Conservation (phyloP, 2,113 vertebrate genomes). For the Aegotheles bennettii region DNA sequence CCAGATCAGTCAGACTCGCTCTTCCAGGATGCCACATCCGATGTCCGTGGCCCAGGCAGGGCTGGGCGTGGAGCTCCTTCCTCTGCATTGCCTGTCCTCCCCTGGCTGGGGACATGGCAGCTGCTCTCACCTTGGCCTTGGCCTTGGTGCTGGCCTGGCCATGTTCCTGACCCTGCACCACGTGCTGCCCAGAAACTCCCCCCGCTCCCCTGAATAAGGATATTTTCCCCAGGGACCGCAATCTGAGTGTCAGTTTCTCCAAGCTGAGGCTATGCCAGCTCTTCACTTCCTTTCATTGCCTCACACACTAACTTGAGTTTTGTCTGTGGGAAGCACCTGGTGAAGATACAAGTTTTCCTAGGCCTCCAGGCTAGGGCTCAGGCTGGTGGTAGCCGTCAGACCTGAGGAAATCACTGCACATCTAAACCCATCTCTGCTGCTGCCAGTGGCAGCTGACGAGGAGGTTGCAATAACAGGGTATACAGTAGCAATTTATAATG, state of each 20-base stretch:
- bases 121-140: not conserved
- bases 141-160: not conserved
- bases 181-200: not conserved
- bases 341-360: not conserved
- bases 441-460: not conserved
- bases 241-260: not conserved
- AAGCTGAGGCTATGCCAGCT: not conserved
- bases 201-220: not conserved
- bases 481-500: not conserved
- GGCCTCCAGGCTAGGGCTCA: not conserved
- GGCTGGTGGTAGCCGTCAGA: not conserved
- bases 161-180: not conserved
- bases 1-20: not conserved
- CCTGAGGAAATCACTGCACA: not conserved
- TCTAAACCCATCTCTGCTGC: not conserved
- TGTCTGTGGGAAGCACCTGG: not conserved
- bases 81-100: not conserved
- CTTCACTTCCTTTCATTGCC: not conserved
- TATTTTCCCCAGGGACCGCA: not conserved
- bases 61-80: accelerated
- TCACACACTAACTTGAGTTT: not conserved
- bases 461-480: not conserved
- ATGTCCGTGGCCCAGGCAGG: accelerated
- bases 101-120: accelerated
- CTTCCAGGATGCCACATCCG: accelerated